These are phyloP conservation scores for Acanthopleura granulata DNA, from an alignment of 2,888 invertebrate species.

Conservation along the genomic window DNA sequence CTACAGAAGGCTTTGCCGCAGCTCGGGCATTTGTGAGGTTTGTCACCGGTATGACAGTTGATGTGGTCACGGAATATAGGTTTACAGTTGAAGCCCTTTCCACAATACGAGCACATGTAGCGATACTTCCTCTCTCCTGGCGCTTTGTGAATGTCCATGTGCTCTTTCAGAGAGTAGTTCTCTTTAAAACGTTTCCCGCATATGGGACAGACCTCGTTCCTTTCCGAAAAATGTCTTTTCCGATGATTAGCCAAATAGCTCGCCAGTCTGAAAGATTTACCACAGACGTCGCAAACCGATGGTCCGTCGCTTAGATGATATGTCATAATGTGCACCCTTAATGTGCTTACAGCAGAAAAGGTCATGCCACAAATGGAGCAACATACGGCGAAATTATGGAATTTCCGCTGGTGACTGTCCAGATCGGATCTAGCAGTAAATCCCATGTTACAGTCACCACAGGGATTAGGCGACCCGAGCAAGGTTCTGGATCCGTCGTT, in stretches of 20 bases:
- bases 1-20: slow-evolving; percentile 47
- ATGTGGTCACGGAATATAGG: slow-evolving; percentile 47
- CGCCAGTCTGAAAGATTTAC: slow-evolving; percentile 37
- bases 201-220: slow-evolving; percentile 34
- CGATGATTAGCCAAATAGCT: slow-evolving; percentile 42
- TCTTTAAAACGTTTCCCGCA: slow-evolving; percentile 37
- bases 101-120: slow-evolving; percentile 45
- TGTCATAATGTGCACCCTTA: neutral
- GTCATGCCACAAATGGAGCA: neutral
- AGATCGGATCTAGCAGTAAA: neutral
- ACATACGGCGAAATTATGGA: neutral
- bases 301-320: neutral
- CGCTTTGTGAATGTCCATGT: slow-evolving; percentile 50
- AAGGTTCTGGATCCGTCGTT: too few relatives aligned
- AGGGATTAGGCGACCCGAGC: too few relatives aligned
- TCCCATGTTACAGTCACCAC: neutral
- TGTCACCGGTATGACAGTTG: slow-evolving; percentile 54
- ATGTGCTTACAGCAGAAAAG: neutral
- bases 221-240: slow-evolving; percentile 40
- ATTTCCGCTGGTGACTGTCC: neutral
- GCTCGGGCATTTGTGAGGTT: slow-evolving; percentile 45
- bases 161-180: slow-evolving; percentile 40
- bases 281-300: slow-evolving; percentile 28
- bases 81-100: slow-evolving; percentile 39
- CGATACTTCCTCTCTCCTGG: slow-evolving; percentile 40